These are phyloP conservation scores for Sisyra nigra DNA, from an alignment of 2,888 invertebrate genomes.

Conservation along the genomic window DNA sequence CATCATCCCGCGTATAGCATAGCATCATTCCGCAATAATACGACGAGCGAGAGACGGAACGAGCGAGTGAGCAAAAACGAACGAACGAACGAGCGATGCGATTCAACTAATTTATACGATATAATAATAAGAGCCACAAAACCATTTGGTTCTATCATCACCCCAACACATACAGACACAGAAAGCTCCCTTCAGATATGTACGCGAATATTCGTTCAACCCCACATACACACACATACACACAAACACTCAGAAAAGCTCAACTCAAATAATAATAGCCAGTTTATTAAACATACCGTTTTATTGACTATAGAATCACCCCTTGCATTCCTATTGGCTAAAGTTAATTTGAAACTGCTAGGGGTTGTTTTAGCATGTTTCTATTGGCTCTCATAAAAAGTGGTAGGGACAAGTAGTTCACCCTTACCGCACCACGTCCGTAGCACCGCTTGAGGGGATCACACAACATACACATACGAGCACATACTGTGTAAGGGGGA, in stretches of 20 bases:
- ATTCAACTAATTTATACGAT: too few relatives aligned
- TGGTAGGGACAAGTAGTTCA: neutral
- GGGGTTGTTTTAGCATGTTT: slow-evolving; percentile 17
- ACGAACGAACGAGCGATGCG: too few relatives aligned
- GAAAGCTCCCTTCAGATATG: neutral
- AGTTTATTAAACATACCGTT: neutral
- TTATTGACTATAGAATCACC: slow-evolving; percentile 29
- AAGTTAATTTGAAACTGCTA: slow-evolving; percentile 20
- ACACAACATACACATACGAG: too few relatives aligned
- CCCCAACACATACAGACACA: neutral
- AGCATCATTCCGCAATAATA: too few relatives aligned
- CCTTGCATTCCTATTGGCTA: slow-evolving; percentile 24
- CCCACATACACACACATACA: slow-evolving; percentile 3
- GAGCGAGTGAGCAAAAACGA: too few relatives aligned
- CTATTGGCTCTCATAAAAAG: slow-evolving; percentile 15
- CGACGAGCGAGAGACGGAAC: too few relatives aligned
- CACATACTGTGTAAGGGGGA: too few relatives aligned
- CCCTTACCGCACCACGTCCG: neutral
- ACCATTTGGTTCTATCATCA: slow-evolving; percentile 1
- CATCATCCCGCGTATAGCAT: too few relatives aligned
- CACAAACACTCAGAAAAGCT: neutral
- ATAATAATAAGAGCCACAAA: slow-evolving; percentile 5
- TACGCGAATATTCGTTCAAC: neutral
- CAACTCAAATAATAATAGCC: neutral
- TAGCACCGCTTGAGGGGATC: too few relatives aligned